Base-by-base conservation (phyloP, 2,888 invertebrate species). In the Pseudococcus viburni region DNA sequence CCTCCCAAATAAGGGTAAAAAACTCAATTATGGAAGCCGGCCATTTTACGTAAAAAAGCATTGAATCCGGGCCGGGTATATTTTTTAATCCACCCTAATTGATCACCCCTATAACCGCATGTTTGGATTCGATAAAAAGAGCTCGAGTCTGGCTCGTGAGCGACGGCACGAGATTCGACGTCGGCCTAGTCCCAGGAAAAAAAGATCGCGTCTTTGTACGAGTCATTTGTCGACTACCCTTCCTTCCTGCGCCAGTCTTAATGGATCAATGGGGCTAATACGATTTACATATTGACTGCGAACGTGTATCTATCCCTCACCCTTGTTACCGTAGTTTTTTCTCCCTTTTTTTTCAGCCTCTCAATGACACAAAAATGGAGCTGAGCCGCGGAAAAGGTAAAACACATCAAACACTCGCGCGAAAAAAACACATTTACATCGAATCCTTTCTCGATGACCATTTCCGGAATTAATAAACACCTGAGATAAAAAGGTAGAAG, bases 31-130 rank as follows among this genome's bases (percentile, higher is more conserved):
- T n/a, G n/a, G 77, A 39, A 46, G 80, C 6, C 42, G 42, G 8
- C 46, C 80, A 83, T 83, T 19, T 42, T 46, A 59, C 64, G 11
- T 46, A 46, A 19, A 17, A 42, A 77, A 77, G 26, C 26, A 33
- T 33, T 33, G 26, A 33, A 83, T 19, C 46, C 19, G 11, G 11
- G 22, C 26, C 64, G 8, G 64, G 22, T 22, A 11, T 64, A 4
- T 83, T 83, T 83, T 83, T 83, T 83, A 46, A 46, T 46, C 46
- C 80, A 83, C 80, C 80, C 80, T 83, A 83, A 83, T 83, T 83
- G 80, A 83, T 83, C 80, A n/a, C 80, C 19, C 80, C 42, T 46
- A 77, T 17, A 46, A 83, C 46, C 80, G 80, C 80, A 12, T 22
- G 17, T 83, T 19, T 26, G 46, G 19, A 83, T 83, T 33, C n/a